Evolutionary conservation across 92 coral and sea anemone genomes (phyloP), one percentile per base, ranked within the genome.

Genomic region (Palythoa caribaeorum): DNA sequence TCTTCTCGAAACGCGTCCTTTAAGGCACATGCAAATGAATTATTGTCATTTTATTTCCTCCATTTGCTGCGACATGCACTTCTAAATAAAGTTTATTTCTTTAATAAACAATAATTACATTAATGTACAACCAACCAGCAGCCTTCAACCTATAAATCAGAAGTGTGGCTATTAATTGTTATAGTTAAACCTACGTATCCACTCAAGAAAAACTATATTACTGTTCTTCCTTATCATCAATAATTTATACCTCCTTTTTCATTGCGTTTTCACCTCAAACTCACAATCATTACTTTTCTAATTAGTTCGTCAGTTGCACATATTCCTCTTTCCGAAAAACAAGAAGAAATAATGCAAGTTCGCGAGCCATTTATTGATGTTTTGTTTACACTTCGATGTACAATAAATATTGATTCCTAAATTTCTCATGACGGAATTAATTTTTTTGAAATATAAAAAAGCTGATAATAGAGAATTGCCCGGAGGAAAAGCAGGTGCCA

Each of bases 101-200:
- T 76, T 37, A 38, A 50, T 17, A 52, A 17, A 47, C 17, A 53
- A 38, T 21, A 77, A 77, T 77, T 51, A 12, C 36, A 77, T 77
- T 40, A 77, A 77, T 7, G 51, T 20, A 50, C 80, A 50, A 52
- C 80, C 80, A 77, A 77, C 65, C 66, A 55, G 59, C 55, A 21
- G 6, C 38, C 37, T 77, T 13, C 8, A 21, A 21, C 40, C 59
- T n/a, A 51, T 15, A 19, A 50, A 75, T 16, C 59, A 21, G 21
- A 77, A 51, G 5, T 51, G 21, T 39, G 20, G 13, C 17, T 38
- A 44, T 39, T 16, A 19, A 12, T 48, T 8, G 12, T 39, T 53
- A 5, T 73, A 15, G 14, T 59, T 15, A 59, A 14, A 15, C 28
- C 28, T 28, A 28, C 28, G 28, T 28, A 28, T 28, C 28, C 28